Conservation (phyloP, 53 echinoderm and acorn worm genomes). For the Holothuria scabra region DNA sequence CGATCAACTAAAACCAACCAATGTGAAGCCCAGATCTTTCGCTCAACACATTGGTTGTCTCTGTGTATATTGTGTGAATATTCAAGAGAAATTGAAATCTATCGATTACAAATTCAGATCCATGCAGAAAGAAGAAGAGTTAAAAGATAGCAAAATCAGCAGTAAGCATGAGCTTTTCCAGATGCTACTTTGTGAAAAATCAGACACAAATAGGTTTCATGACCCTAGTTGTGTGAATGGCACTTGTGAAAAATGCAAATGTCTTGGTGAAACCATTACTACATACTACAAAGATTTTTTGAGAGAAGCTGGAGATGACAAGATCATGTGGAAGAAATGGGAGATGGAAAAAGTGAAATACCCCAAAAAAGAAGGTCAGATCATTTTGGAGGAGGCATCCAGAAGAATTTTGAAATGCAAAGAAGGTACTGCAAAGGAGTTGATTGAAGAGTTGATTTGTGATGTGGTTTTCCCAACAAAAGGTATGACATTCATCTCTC, state of each 20-base stretch:
- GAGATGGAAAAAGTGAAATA: background rate
- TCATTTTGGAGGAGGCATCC: background rate
- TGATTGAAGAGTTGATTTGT: slow-evolving; percentile 1
- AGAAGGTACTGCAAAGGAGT: background rate
- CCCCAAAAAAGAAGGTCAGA: background rate
- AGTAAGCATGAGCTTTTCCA: background rate
- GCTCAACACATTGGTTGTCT: slow-evolving; percentile 7
- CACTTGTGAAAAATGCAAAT: background rate
- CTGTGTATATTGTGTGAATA: slow-evolving; percentile 22
- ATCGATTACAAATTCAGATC: background rate
- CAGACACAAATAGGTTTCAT: background rate
- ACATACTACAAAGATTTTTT: background rate
- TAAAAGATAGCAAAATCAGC: background rate
- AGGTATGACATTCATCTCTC: background rate
- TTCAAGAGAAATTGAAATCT: slow-evolving; percentile 1
- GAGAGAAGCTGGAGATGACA: background rate
- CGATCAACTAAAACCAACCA: background rate
- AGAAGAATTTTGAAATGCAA: background rate
- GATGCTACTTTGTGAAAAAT: slow-evolving; percentile 18
- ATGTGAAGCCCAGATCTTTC: slow-evolving; percentile 5
- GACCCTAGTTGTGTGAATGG: background rate
- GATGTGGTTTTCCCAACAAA: background rate
- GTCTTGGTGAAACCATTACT: background rate
- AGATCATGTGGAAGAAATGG: slow-evolving; percentile 1
- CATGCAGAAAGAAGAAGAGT: background rate